Base-by-base conservation (phyloP, 2,888 invertebrate species). In the Drosophila glabriapex region DNA sequence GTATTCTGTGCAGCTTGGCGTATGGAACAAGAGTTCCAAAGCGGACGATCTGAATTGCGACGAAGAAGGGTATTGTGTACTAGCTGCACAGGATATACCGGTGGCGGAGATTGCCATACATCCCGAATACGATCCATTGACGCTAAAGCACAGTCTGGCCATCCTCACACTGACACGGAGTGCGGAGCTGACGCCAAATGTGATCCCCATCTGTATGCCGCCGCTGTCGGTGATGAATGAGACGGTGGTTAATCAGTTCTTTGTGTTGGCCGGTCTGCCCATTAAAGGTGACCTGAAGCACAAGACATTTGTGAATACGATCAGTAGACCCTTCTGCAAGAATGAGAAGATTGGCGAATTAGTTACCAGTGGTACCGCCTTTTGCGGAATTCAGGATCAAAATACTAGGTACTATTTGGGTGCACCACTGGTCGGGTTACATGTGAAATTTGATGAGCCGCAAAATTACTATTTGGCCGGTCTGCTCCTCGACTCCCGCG, bases 141-240 rank as follows among this genome's bases (percentile, higher is more conserved):
- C 85, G 1, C 50, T 83, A 4, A 85, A 76, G 60, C 68, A 85
- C 50, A 68, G 64, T 31, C 56, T 85, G 52, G 85, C 85, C 1
- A 83, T 85, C 64, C 72, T 85, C 7, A 78, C 70, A 4, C 67
- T 85, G 41, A 41, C 74, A 50, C 58, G 63, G 10, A 73, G 76
- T 31, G 87, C 71, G 31, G 60, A 78, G 31, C 22, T 82, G 14
- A 75, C 83, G 7, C 56, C 83, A 0, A 85, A 67, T 31, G 85
- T 85, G 5, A 68, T 82, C 82, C 85, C 87, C 16, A 63, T 82
- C 6, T 86, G 85, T 10, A 83, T 86, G 85, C 85, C 85, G 7
- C 85, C 85, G 0, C 43, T 59, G 0, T 43, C 60, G 16, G n/a
- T 75, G 33, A 19, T 29, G 19, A 73, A 76, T 37, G 68, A 76